These are phyloP conservation scores for Lophura nycthemera DNA, from an alignment of 2,113 vertebrate species.

Conservation along the genomic window DNA sequence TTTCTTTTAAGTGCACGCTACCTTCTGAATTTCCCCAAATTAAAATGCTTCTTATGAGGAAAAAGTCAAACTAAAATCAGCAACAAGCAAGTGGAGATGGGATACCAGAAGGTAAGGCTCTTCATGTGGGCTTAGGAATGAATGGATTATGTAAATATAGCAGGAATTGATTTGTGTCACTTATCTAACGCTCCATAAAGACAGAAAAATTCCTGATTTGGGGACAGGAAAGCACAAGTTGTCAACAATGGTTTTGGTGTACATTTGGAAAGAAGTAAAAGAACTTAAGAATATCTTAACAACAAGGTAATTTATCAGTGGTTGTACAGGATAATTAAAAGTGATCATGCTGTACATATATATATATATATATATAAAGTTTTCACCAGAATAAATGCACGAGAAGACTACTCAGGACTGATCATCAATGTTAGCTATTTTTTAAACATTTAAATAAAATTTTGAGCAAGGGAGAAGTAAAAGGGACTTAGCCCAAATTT, in stretches of 20 bases:
- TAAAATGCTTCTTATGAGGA: background rate
- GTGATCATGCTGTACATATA: background rate
- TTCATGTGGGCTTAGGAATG: background rate
- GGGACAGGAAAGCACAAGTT: background rate
- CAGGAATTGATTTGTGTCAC: background rate
- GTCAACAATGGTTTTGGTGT: background rate
- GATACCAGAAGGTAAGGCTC: background rate
- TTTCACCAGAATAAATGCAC: background rate
- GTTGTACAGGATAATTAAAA: background rate
- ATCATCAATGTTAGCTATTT: rapidly evolving
- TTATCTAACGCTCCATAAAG: background rate
- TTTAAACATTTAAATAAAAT: background rate
- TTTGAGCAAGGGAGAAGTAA: background rate
- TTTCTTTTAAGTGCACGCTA: background rate
- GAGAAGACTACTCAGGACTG: background rate
- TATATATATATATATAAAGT: background rate
- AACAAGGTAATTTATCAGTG: background rate
- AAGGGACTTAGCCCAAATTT: background rate
- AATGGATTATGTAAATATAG: background rate
- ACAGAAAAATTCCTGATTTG: background rate
- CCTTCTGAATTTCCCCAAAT: background rate
- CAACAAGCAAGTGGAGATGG: background rate
- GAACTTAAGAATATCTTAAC: background rate
- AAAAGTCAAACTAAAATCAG: background rate
- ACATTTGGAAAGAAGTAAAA: background rate